phyloP scores from a whole-genome alignment of 2,113 vertebrate species.

The Thunnus thynnus region DNA sequence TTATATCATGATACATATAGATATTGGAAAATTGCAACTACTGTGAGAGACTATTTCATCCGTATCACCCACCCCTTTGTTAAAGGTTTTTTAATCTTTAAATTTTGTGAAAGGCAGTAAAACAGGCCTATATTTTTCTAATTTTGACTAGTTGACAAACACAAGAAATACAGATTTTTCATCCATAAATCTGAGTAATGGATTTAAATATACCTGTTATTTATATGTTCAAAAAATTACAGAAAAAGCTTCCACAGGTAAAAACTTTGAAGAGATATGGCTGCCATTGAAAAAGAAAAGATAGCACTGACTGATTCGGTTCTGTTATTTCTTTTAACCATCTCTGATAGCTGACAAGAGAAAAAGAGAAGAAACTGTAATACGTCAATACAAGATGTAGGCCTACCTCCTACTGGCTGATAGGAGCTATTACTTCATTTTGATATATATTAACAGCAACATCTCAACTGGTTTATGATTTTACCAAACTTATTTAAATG shows the following conservation, averaged over 20 bases:
- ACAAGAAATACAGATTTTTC: too few relatives aligned
- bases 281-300: background rate
- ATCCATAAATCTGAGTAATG: too few relatives aligned
- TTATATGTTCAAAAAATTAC: background rate
- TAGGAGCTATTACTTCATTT: constrained; percentile 62
- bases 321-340: background rate
- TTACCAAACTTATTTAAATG: background rate
- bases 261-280: background rate
- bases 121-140: too few relatives aligned
- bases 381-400: constrained; percentile 49
- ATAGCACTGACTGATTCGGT: background rate
- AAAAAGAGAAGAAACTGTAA: background rate
- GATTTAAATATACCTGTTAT: too few relatives aligned
- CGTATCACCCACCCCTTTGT: too few relatives aligned
- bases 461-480: background rate
- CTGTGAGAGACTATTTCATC: too few relatives aligned
- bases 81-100: too few relatives aligned
- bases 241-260: too few relatives aligned
- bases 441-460: background rate
- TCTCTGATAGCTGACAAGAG: background rate
- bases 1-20: too few relatives aligned
- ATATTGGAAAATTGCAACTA: too few relatives aligned
- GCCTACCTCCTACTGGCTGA: constrained; percentile 78
- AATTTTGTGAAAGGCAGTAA: too few relatives aligned
- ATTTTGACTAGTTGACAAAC: too few relatives aligned